Base-by-base conservation (phyloP, 2,888 invertebrate genomes). In the Aphidius colemani region DNA sequence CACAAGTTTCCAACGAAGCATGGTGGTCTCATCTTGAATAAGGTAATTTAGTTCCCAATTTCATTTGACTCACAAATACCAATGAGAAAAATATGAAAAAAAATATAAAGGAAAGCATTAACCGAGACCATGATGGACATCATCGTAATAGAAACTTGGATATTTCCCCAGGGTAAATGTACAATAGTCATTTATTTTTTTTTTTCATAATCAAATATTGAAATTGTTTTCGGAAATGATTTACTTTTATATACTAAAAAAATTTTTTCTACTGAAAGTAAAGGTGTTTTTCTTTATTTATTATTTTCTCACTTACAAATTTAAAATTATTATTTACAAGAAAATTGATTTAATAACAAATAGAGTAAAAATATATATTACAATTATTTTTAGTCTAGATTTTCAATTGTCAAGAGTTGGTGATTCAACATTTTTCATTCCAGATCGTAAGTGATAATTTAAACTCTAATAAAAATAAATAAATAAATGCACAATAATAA, bases 91-190 rank as follows among this genome's bases (percentile, higher is more conserved):
- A 63, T 62, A 56, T 39, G 49, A 49, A 40, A 41, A 49, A 30
- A 39, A 63, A 57, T 57, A 30, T 39, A 44, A 51, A 51, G 51
- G 51, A 57, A 45, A 39, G 50, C 50, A 51, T 59, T 48, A 51
- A 63, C 53, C 53, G 58, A 53, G 53, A 53, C 53, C 48, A 30
- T 30, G 59, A 48, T 63, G 58, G 53, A 53, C 48, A 30, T 30
- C 60, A 44, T 45, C 45, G 46, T 51, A 44, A 41, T 50, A 49
- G 57, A 7, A 43, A 55, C 39, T 8, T 41, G 46, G 58, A 65
- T 57, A 58, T 65, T 41, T 58, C 65, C 41, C 61, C 49, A 10
- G 65, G 61, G 65, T 65, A 60, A 63, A 63, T 18, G 43, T 18
- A 43, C 11, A 53, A 41, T 6, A 2, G 2, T 11, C 39, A 7